Evolutionary conservation across 2,888 invertebrate genomes (phyloP).

Genomic region (Pycnomerus fuliginosus): DNA sequence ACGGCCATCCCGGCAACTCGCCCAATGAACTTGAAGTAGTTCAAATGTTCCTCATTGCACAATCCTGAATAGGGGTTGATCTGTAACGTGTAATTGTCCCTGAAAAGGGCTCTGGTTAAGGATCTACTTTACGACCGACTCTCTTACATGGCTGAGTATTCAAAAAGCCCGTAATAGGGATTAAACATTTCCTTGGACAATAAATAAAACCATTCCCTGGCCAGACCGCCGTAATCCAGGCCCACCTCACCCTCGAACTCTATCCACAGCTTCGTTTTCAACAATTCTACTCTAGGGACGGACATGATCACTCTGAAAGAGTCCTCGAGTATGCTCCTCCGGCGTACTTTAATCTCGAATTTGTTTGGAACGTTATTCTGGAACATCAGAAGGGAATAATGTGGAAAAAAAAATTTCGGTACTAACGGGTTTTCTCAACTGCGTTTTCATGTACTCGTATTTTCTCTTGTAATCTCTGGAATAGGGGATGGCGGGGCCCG

Average conservation of each 20-base stretch:
- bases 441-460: constrained; percentile 97
- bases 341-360: constrained; percentile 92
- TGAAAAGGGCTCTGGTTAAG: too few species aligned
- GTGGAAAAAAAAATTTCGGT: too few species aligned
- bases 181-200: constrained; percentile 99
- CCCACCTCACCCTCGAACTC: constrained; percentile 98
- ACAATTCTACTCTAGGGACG: constrained; percentile 84
- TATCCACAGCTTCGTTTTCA: constrained; percentile 98
- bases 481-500: constrained; percentile 97
- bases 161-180: constrained; percentile 98
- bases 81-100: constrained; percentile 97
- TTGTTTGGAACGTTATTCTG: constrained; percentile 96
- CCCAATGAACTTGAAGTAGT: constrained; percentile 98
- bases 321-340: constrained; percentile 93
- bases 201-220: constrained; percentile 98
- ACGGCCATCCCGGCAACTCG: constrained; percentile 98
- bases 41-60: constrained; percentile 96
- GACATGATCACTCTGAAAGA: constrained; percentile 94
- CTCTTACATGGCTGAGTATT: constrained; percentile 95
- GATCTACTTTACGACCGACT: too few species aligned
- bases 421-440: constrained; percentile 93
- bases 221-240: constrained; percentile 93
- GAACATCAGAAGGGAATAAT: too few species aligned
- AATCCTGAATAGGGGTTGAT: constrained; percentile 97
- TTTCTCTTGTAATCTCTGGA: constrained; percentile 98